A percentile compares a stretch with the other conserved stretches of the same genome.
Conservation (phyloP, 2,113 vertebrate species). For the Brienomyrus longianalis region DNA sequence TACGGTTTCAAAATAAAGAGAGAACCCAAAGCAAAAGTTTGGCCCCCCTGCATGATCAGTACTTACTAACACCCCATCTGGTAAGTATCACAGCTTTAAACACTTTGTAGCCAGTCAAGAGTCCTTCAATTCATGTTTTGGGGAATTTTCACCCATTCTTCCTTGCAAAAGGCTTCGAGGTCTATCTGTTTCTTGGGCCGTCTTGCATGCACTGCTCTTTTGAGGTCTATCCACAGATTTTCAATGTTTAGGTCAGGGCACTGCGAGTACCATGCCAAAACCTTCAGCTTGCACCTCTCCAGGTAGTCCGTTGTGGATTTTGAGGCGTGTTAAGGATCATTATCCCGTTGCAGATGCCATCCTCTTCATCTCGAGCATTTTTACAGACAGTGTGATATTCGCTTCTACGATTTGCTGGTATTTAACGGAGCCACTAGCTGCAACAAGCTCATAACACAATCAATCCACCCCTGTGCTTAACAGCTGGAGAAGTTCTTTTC, state of each 20-base stretch:
- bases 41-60: not conserved
- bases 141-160: not conserved
- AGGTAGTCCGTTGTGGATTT: not conserved
- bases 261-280: not conserved
- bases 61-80: not conserved
- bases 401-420: not conserved
- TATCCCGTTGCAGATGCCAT: not conserved
- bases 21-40: not conserved
- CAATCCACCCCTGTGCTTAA: not conserved
- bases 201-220: not conserved
- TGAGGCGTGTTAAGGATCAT: not conserved
- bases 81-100: no score
- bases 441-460: not conserved
- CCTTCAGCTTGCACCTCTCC: not conserved
- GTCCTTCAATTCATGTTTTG: not conserved
- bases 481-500: not conserved
- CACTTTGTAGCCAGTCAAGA: not conserved
- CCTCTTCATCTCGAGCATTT: not conserved
- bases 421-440: not conserved
- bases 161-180: not conserved
- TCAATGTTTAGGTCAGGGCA: not conserved
- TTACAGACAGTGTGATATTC: not conserved
- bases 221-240: not conserved
- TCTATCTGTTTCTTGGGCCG: not conserved
- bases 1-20: not conserved